Percentiles rank a stretch among this genome's conserved stretches.
Evolutionary conservation across 2,113 vertebrate species (phyloP).

Genomic region (Rhegmatorhina hoffmannsi): DNA sequence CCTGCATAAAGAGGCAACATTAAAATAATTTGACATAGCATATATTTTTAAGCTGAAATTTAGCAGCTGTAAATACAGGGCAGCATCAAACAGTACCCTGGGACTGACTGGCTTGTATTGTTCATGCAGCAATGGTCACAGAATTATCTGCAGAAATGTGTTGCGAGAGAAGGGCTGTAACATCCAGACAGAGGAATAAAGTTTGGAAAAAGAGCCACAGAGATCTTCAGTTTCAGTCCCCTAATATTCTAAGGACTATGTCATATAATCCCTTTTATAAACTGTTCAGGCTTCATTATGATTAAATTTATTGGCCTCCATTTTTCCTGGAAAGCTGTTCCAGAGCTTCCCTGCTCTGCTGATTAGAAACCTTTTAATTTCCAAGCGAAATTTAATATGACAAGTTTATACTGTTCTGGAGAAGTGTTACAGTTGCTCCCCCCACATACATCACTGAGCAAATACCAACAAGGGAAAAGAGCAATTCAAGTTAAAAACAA

Average conservation of each 20-base stretch:
- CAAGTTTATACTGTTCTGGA: constrained; percentile 48
- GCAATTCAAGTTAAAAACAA: constrained; percentile 24
- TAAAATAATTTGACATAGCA: neutral
- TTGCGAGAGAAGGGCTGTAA: neutral
- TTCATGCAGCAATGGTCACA: neutral
- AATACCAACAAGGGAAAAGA: constrained; percentile 61
- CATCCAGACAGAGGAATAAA: neutral
- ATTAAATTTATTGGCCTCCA: constrained; percentile 34
- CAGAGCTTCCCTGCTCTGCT: neutral
- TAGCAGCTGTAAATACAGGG: neutral
- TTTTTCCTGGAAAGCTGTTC: constrained; percentile 38
- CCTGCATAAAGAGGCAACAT: neutral
- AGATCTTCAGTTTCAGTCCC: neutral
- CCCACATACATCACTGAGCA: neutral
- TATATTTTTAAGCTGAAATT: neutral
- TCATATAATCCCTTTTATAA: constrained; percentile 58
- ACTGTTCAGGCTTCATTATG: constrained; percentile 49
- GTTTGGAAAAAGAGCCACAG: neutral
- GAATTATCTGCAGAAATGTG: neutral
- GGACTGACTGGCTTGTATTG: neutral
- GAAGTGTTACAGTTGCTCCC: constrained; percentile 39
- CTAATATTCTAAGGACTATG: neutral
- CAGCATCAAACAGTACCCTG: neutral
- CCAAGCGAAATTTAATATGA: constrained; percentile 55
- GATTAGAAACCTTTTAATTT: constrained; percentile 65